Percentiles rank a stretch among this genome's conserved stretches.
Conservation (phyloP, 92 coral and sea anemone genomes). For the Umimayanthus chanpuru region DNA sequence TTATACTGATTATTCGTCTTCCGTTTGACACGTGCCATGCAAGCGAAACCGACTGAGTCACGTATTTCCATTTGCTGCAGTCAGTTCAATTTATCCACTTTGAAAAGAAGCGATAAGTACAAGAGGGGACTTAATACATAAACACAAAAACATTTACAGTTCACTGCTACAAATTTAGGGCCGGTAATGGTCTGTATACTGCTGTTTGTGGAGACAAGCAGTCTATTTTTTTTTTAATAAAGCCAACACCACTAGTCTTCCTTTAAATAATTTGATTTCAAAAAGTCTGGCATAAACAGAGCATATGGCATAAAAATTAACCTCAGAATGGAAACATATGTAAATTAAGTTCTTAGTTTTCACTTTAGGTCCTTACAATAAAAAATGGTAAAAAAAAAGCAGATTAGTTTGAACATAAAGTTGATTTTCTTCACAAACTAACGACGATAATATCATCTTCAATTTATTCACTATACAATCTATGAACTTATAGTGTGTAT, state of each 20-base stretch:
- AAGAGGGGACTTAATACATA: background rate
- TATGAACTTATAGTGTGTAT: too few species aligned
- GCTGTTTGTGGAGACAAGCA: background rate
- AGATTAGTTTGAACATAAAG: too few species aligned
- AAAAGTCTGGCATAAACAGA: background rate
- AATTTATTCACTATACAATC: background rate
- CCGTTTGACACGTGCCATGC: background rate
- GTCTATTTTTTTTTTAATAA: too few species aligned
- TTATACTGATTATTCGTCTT: too few species aligned
- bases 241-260: background rate
- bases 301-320: too few species aligned
- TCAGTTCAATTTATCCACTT: background rate
- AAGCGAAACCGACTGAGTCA: too few species aligned
- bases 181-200: too few species aligned
- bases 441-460: background rate
- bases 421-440: too few species aligned
- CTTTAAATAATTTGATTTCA: too few species aligned
- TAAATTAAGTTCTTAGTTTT: too few species aligned
- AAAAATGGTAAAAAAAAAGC: background rate
- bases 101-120: background rate
- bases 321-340: background rate
- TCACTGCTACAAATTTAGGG: background rate
- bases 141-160: background rate
- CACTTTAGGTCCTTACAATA: background rate
- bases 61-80: too few species aligned